Evolutionary conservation across 2,888 invertebrate species (phyloP).

Genomic region (Timema podura): DNA sequence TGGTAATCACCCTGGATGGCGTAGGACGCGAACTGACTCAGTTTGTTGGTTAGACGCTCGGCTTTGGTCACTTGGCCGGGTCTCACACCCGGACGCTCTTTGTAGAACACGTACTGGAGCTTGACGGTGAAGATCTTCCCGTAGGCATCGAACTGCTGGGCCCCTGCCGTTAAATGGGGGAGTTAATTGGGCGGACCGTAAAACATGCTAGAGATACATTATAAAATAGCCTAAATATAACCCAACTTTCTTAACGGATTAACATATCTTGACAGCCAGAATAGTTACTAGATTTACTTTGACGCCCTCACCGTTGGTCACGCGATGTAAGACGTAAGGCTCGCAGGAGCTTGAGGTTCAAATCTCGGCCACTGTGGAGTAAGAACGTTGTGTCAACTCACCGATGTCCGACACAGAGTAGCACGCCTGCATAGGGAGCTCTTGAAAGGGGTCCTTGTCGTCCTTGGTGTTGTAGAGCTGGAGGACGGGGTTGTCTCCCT

Average conservation of each 20-base stretch:
- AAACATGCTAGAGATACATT: too few relatives aligned
- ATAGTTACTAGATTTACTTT: too few relatives aligned
- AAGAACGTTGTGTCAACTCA: conserved; percentile 29
- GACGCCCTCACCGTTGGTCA: too few relatives aligned
- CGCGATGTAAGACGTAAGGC: too few relatives aligned
- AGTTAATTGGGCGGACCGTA: background rate
- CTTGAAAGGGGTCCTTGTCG: conserved; percentile 92
- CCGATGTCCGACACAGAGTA: conserved; percentile 89
- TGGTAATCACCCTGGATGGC: conserved; percentile 93
- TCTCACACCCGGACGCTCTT: conserved; percentile 93
- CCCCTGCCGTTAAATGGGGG: conserved; percentile 50
- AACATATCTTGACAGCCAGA: too few relatives aligned
- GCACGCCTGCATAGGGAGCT: conserved; percentile 88
- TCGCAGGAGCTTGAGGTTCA: too few relatives aligned
- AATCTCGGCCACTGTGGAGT: too few relatives aligned
- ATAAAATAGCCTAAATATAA: background rate
- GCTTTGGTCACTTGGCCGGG: conserved; percentile 94
- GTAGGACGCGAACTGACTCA: conserved; percentile 90
- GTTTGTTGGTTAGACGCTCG: conserved; percentile 82
- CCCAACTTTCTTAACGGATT: too few relatives aligned
- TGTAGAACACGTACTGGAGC: conserved; percentile 95
- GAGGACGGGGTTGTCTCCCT: conserved; percentile 78
- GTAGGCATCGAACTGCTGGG: conserved; percentile 98
- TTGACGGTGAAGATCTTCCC: conserved; percentile 99
- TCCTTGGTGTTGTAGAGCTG: conserved; percentile 78